Evolutionary conservation across 2,113 vertebrate species (phyloP).

Genomic region (Coracopsis vasa): DNA sequence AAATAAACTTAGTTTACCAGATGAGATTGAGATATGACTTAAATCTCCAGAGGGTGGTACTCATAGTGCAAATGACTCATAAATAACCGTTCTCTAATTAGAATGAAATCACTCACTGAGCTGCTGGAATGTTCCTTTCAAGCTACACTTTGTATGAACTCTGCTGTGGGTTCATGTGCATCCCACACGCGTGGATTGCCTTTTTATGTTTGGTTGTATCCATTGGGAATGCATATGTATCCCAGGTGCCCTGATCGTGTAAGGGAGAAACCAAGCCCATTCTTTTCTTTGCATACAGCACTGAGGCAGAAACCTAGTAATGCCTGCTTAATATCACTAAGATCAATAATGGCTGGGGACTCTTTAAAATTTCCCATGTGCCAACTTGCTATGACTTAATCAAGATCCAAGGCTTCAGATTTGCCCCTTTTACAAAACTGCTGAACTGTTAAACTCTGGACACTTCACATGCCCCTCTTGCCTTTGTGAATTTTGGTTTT

Average conservation of each 20-base stretch:
- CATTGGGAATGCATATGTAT: background rate
- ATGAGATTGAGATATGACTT: background rate
- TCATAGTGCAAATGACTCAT: background rate
- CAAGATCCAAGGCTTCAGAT: background rate
- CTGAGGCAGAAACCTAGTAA: background rate
- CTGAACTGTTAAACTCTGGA: background rate
- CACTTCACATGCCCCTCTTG: background rate
- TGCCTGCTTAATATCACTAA: background rate
- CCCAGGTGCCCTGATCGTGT: background rate
- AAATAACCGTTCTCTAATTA: slow-evolving; percentile 13
- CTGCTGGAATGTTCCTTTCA: slow-evolving; percentile 34
- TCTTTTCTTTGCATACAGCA: background rate
- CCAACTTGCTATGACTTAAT: background rate
- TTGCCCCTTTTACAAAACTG: background rate
- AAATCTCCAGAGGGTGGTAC: background rate
- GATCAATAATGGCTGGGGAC: background rate
- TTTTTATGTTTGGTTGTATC: slow-evolving; percentile 2
- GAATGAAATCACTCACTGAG: background rate
- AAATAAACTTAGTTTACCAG: background rate
- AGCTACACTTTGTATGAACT: slow-evolving; percentile 20
- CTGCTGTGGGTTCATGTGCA: background rate
- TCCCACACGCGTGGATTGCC: background rate
- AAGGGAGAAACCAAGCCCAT: background rate
- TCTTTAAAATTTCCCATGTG: background rate
- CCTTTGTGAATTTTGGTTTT: background rate